Evolutionary conservation across 2,113 vertebrate species (phyloP).

Genomic region (Aspidoscelis tigris): DNA sequence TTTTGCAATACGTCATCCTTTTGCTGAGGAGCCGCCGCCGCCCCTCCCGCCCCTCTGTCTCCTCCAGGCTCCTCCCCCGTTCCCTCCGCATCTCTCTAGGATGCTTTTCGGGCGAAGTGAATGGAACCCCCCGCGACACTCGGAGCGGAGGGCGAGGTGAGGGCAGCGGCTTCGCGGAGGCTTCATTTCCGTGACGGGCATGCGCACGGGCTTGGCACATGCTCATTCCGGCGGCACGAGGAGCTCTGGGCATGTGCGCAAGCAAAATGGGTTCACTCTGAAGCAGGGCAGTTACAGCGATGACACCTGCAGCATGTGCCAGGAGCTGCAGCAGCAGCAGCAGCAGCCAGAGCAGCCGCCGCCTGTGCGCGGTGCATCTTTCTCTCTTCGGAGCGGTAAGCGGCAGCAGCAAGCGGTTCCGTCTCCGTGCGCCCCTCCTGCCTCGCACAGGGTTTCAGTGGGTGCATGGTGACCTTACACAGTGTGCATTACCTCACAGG

Average conservation of each 20-base stretch:
- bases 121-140: slow-evolving; percentile 14
- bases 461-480: slow-evolving; percentile 73
- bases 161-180: slow-evolving; percentile 67
- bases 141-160: slow-evolving; percentile 47
- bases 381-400: slow-evolving; percentile 45
- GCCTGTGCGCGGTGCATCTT: slow-evolving; percentile 51
- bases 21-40: neutral
- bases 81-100: slow-evolving; percentile 21
- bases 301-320: slow-evolving; percentile 67
- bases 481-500: slow-evolving; percentile 75
- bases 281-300: slow-evolving; percentile 55
- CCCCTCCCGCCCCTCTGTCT: slow-evolving; percentile 56
- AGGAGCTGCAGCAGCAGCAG: slow-evolving; percentile 78
- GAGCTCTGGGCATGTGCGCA: slow-evolving; percentile 34
- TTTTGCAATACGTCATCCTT: slow-evolving; percentile 55
- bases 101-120: slow-evolving; percentile 26
- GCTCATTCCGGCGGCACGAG: slow-evolving; percentile 63
- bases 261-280: slow-evolving; percentile 30
- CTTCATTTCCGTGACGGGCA: slow-evolving; percentile 68
- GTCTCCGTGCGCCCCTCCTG: slow-evolving; percentile 57
- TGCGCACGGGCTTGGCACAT: slow-evolving; percentile 53
- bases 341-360: slow-evolving; percentile 76
- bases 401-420: slow-evolving; percentile 46
- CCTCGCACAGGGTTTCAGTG: slow-evolving; percentile 54
- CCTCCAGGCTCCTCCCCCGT: slow-evolving; percentile 54